phyloP scores from a whole-genome alignment of 2,888 invertebrate genomes.

The Acanthosepion lycidas region DNA sequence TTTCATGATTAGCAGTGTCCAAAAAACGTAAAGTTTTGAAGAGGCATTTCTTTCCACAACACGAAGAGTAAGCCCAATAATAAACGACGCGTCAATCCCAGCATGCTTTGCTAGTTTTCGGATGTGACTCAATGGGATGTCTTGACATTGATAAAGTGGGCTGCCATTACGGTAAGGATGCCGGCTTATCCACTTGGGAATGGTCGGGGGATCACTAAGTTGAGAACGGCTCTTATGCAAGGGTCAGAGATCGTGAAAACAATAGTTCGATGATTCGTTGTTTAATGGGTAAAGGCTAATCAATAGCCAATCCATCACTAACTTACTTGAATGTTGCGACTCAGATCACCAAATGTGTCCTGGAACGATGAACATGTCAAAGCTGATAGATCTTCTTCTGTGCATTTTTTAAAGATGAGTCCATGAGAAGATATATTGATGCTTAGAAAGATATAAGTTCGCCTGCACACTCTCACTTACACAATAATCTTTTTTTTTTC shows the following conservation, averaged over 20 bases:
- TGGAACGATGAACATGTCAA: neutral
- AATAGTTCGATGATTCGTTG: conserved; percentile 33
- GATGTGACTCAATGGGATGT: conserved; percentile 3
- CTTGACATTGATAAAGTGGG: conserved; percentile 11
- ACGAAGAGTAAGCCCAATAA: neutral
- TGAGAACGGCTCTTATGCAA: neutral
- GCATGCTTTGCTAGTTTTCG: conserved; percentile 20
- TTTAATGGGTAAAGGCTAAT: conserved; percentile 1
- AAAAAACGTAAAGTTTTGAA: neutral
- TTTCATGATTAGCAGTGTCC: neutral
- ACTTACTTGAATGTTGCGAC: neutral
- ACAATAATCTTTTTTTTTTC: too few relatives aligned
- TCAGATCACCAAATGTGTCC: neutral
- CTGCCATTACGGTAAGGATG: neutral
- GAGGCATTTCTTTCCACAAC: neutral
- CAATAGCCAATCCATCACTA: neutral
- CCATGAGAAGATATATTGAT: neutral
- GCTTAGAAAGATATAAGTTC: neutral
- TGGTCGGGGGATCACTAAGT: neutral
- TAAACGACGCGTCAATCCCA: conserved; percentile 3
- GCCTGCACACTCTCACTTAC: too few relatives aligned
- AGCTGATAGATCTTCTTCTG: neutral
- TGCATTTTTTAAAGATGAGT: neutral
- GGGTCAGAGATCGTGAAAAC: conserved; percentile 8
- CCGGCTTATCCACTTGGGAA: neutral